Evolutionary conservation across 2,888 invertebrate species (phyloP).

Genomic region (Andrena chrysosceles): DNA sequence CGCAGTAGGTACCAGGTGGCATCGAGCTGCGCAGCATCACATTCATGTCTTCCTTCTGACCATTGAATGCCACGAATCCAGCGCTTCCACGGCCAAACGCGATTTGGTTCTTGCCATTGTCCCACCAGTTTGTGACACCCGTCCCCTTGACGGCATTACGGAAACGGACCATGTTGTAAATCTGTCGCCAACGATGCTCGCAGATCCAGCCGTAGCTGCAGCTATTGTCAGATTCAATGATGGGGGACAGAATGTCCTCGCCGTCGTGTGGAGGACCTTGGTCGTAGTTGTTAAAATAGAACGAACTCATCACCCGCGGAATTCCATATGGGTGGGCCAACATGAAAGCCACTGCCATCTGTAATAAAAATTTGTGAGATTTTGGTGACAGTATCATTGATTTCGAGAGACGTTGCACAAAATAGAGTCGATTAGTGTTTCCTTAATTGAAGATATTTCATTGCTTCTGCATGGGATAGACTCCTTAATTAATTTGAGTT

Average conservation of each 20-base stretch:
- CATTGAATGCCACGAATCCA: conserved; percentile 92
- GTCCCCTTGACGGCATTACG: conserved; percentile 89
- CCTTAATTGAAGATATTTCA: too few relatives aligned
- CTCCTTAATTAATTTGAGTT: too few relatives aligned
- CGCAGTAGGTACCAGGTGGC: conserved; percentile 93
- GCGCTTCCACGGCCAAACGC: conserved; percentile 91
- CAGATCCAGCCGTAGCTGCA: conserved; percentile 93
- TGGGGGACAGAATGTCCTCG: conserved; percentile 88
- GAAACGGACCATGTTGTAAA: conserved; percentile 92
- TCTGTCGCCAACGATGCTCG: conserved; percentile 94
- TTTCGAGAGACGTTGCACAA: too few relatives aligned
- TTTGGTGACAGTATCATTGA: too few relatives aligned
- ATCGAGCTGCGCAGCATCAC: conserved; percentile 89
- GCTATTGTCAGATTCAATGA: conserved; percentile 88
- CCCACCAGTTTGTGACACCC: conserved; percentile 91
- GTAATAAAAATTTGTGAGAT: conserved; percentile 31
- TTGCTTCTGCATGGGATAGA: too few relatives aligned
- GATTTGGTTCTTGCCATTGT: conserved; percentile 92
- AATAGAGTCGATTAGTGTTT: too few relatives aligned
- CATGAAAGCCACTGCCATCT: conserved; percentile 93
- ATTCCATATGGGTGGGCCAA: conserved; percentile 93
- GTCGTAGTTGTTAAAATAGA: conserved; percentile 86
- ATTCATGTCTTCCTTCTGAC: conserved; percentile 87
- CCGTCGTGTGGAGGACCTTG: conserved; percentile 90
- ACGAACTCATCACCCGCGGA: conserved; percentile 95